Base-by-base conservation (phyloP, 2,888 invertebrate species). In the Limenitis camilla region DNA sequence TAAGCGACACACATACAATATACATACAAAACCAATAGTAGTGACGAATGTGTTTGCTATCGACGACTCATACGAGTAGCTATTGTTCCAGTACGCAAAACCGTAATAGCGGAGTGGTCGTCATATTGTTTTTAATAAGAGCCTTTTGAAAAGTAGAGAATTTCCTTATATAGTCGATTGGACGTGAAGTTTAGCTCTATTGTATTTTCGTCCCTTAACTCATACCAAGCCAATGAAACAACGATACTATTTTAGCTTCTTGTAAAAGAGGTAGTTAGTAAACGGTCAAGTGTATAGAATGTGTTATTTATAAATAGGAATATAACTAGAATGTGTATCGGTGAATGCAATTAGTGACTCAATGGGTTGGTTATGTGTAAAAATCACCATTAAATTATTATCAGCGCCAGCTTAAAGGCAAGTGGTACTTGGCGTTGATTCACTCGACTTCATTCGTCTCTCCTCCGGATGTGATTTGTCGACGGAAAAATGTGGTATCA, bases 381-480 rank as follows among this genome's bases (percentile, higher is more conserved):
- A 61, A 62, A 69, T 66, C 63, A 60, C 62, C 68, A 69, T 74
- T 68, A 69, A 66, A 59, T 58, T 59, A 61, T 78, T 80, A 82
- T 82, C 80, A 76, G 72, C 72, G 63, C 62, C 65, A 62, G 69
- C 62, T 69, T 69, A 68, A 72, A 68, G 66, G 65, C 63, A 65
- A 68, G 68, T 65, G 61, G 65, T 72, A 69, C 66, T 71, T 60
- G 62, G 68, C 65, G 78, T 78, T 82, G 82, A 84, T 75, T 84
- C 83, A 83, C 72, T 66, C 74, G 73, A 72, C 74, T 72, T 69
- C 71, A 68, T 68, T 69, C 66, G 64, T 58, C 69, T 76, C 74
- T 72, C 69, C 79, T 81, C 81, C 87, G 87, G 87, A 86, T 86
- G 81, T 84, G 86, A 84, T 85, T 85, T 84, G 85, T 81, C 82